Conservation (phyloP, 1,140 invertebrate species). For the Condylostylus longicornis region DNA sequence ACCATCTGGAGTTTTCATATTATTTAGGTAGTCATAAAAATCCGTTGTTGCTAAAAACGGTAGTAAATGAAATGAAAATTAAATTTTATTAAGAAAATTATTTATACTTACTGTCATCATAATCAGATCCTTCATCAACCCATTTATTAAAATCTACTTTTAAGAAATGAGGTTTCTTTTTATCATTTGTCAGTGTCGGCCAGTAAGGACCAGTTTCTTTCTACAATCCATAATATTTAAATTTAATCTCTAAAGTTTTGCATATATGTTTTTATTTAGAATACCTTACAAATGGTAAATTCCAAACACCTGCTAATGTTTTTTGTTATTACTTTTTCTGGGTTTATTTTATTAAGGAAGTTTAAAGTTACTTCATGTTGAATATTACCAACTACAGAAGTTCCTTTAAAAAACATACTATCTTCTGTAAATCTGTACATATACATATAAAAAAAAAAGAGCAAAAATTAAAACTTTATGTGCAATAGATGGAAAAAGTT, state of each 20-base stretch:
- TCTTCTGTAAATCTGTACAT: constrained; percentile 59
- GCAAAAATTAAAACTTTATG: no score
- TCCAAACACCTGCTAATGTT: constrained; percentile 62
- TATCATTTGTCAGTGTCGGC: constrained; percentile 74
- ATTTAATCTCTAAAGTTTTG: constrained; percentile 30
- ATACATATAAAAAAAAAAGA: no score
- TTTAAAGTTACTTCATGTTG: constrained; percentile 71
- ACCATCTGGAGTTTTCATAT: no score
- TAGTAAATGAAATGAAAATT: neutral
- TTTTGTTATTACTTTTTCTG: constrained; percentile 53
- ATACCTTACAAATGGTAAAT: constrained; percentile 47
- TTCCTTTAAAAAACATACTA: constrained; percentile 68
- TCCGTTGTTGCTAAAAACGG: no score
- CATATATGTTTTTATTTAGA: constrained; percentile 3
- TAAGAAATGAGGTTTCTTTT: constrained; percentile 85
- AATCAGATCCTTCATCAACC: constrained; percentile 84
- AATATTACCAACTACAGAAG: constrained; percentile 63
- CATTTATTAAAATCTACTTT: constrained; percentile 95
- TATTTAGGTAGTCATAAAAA: no score
- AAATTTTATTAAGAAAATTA: neutral
- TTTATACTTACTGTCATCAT: constrained; percentile 29
- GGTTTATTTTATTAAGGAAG: constrained; percentile 65
- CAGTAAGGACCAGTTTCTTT: constrained; percentile 54
- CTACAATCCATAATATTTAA: constrained; percentile 34
- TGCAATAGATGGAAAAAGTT: no score